Base-by-base conservation (phyloP, 2,888 invertebrate genomes). In the Metacarcinus magister region DNA sequence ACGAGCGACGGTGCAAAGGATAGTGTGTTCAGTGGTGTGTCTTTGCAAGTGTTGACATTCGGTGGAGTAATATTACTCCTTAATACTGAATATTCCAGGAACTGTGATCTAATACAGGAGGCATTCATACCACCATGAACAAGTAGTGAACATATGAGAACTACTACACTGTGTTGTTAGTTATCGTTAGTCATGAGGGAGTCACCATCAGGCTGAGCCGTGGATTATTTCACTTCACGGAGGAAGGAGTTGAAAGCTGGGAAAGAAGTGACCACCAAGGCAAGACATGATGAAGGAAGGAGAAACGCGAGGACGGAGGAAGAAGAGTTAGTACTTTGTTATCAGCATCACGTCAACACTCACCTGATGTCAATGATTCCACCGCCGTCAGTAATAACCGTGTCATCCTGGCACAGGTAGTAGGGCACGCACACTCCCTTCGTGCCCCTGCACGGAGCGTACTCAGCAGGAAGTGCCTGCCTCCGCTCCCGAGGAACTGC, bases 291-390 rank as follows among this genome's bases (percentile, higher is more conserved):
- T n/a, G n/a, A n/a, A n/a, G n/a, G n/a, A n/a, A n/a, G n/a, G n/a
- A 4, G 28, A 28, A 75, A n/a, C 4, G 28, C 4, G 28, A 28
- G 28, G 75, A 75, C 7, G 5, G 75, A 28, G 28, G 10, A 28
- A 10, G n/a, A 28, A 28, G 16, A 87, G 13, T 32, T 13, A 39
- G 10, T 8, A 39, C 23, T 5, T 75, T 23, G 28, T 1, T 23
- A 90, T 44, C 3, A 91, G 16, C 0, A n/a, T 0, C 43, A 91
- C 13, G 23, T 0, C 39, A 39, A 39, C 82, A 82, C 94, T 48
- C 93, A 98, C 98, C 99, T 98, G 95, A 99, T 98, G 97, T 99
- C 99, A 94, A 99, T 98, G 60, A 98, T 97, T 10, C 98, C 98
- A 0, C 98, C 97, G 0, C 99, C 99, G 97, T 98, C 98, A 0